Conservation (phyloP, 2,797 vertebrate genomes). For the Sebastes minor region DNA sequence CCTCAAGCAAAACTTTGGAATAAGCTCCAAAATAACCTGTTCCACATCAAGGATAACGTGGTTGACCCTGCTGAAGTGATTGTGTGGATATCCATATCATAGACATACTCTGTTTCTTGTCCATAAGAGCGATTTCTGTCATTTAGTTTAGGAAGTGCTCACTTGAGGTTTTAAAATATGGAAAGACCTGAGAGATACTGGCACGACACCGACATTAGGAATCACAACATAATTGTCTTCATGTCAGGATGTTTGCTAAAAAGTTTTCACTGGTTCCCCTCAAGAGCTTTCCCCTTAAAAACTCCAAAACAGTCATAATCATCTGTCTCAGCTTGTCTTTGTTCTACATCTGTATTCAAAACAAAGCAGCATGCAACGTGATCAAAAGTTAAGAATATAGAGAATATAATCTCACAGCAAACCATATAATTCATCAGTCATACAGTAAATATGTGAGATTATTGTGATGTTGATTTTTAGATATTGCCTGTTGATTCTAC, state of each 20-base stretch:
- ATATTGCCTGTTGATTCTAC: not conserved
- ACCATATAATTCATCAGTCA: not conserved
- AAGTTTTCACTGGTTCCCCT: not conserved
- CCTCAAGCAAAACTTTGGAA: not conserved
- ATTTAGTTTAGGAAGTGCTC: not conserved
- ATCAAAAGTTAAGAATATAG: not conserved
- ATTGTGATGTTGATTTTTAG: not conserved
- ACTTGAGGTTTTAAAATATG: not conserved
- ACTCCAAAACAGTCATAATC: not conserved
- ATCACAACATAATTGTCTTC: not conserved
- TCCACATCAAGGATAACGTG: not conserved
- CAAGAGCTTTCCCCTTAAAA: not conserved
- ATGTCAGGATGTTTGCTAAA: not conserved
- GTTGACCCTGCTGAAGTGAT: not conserved
- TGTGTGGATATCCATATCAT: not conserved
- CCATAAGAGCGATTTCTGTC: not conserved
- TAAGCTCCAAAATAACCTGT: not conserved
- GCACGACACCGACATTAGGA: not conserved
- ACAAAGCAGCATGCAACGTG: not conserved
- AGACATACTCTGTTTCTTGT: not conserved
- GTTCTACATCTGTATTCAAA: slow-evolving; percentile 29
- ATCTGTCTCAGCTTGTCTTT: not conserved
- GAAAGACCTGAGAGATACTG: not conserved
- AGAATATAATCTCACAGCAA: not conserved
- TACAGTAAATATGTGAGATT: not conserved